Base-by-base conservation (phyloP, 2,888 invertebrate species). In the Apamea monoglypha region DNA sequence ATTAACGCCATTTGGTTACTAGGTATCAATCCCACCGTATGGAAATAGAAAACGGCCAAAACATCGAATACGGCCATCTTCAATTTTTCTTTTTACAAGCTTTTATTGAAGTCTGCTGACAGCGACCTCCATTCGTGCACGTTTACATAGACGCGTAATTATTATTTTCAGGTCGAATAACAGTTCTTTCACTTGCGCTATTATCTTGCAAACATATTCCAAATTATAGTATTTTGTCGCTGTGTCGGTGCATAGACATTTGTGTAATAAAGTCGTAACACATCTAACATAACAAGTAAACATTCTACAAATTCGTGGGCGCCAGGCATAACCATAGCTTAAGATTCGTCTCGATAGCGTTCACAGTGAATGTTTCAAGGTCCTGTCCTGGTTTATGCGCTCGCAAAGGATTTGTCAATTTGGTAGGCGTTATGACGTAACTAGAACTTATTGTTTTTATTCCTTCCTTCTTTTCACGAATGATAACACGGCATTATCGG, bases 311-410 rank as follows among this genome's bases (percentile, higher is more conserved):
- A 89, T 92, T 93, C 93, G 96, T 96, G 95, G 96, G 96, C 95
- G 96, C 92, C 90, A 89, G 84, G 91, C 91, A 89, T 91, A 87
- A 92, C 92, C 92, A 90, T 92, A 93, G 92, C 93, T 93, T 93
- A 90, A 95, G 96, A 95, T 96, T 95, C 94, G 95, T 95, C 95
- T 96, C 94, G 94, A 96, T 95, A 96, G 94, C 93, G 93, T 93
- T 95, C 94, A 91, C 90, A 91, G 96, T 95, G 96, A 96, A 96
- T 96, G 96, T 96, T 95, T 96, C 96, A 96, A 96, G 97, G 96
- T 95, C 95, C 92, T 94, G 95, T 95, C 95, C 96, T 94, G 96
- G 93, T 96, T 96, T 93, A 91, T 91, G 91, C 90, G 93, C 94
- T 94, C 93, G 94, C 93, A 93, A 96, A 96, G 95, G 95, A 96